Conservation (phyloP, 2,113 vertebrate species). For the Etheostoma cragini region DNA sequence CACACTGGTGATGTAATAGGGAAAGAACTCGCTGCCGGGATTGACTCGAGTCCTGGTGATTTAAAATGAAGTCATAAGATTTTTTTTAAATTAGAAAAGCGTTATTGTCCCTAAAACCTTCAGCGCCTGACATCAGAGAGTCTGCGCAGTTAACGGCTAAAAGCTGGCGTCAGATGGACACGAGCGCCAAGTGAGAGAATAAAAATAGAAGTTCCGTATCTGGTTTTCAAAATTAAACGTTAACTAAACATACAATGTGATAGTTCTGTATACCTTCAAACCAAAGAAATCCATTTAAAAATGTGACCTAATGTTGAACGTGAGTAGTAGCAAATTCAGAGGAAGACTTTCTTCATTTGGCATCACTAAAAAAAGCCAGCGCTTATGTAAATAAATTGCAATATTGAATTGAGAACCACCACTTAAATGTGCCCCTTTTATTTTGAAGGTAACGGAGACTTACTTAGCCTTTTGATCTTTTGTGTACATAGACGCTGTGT, state of each 20-base stretch:
- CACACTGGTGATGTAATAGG: constrained; percentile 10
- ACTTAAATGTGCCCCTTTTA: constrained; percentile 19
- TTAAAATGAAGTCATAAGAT: constrained; percentile 5
- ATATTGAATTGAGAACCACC: neutral
- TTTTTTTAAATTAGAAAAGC: neutral
- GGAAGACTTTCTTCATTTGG: neutral
- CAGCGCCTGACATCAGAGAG: constrained; percentile 28
- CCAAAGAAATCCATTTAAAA: neutral
- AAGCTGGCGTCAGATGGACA: constrained; percentile 28
- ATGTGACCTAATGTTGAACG: neutral
- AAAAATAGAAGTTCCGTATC: neutral
- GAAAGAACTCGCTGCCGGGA: neutral
- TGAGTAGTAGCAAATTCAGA: neutral
- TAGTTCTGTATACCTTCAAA: neutral
- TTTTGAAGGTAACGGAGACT: constrained; percentile 32
- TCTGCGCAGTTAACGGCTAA: constrained; percentile 37
- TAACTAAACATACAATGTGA: no score
- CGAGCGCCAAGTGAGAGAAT: neutral
- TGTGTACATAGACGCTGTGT: constrained; percentile 42
- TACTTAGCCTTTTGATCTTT: constrained; percentile 2
- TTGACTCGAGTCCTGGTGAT: neutral
- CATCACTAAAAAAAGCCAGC: no score
- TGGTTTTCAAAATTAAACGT: constrained; percentile 58
- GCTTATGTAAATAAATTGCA: no score
- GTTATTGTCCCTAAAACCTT: constrained; percentile 19